Conservation (phyloP, 2,113 vertebrate genomes). For the Leucosticte australis region DNA sequence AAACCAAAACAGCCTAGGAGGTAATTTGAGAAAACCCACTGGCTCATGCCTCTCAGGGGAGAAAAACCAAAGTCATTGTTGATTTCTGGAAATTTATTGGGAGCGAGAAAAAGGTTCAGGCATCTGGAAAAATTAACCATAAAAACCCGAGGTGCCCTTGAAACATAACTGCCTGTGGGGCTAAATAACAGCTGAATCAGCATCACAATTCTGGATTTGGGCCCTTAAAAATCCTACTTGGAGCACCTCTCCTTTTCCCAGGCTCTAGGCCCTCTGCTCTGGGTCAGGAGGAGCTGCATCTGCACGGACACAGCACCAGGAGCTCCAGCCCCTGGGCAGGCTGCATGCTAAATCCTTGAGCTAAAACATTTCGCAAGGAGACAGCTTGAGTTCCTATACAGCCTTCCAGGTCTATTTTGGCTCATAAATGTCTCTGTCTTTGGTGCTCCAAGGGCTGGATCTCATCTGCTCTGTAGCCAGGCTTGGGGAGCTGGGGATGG, state of each 20-base stretch:
- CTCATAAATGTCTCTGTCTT: background rate
- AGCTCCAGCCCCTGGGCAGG: background rate
- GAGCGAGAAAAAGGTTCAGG: background rate
- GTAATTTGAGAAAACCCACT: slow-evolving; percentile 5
- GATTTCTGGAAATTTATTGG: slow-evolving; percentile 45
- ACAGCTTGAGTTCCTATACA: background rate
- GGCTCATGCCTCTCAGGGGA: background rate
- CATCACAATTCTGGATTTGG: background rate
- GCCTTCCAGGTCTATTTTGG: background rate
- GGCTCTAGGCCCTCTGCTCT: background rate
- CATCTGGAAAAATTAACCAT: slow-evolving; percentile 38
- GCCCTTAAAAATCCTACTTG: background rate
- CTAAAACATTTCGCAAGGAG: background rate
- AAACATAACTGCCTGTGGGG: background rate
- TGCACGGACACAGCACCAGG: background rate
- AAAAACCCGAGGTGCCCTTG: slow-evolving; percentile 1
- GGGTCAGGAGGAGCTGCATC: background rate
- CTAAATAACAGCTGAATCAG: slow-evolving; percentile 22
- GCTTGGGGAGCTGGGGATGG: background rate
- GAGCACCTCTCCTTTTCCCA: background rate
- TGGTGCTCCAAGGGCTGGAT: background rate
- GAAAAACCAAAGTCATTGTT: slow-evolving; percentile 3
- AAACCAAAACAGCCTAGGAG: background rate
- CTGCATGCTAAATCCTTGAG: background rate
- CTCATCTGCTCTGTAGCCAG: background rate